phyloP scores from a whole-genome alignment of 2,113 vertebrate species.

The Orcinus orca region DNA sequence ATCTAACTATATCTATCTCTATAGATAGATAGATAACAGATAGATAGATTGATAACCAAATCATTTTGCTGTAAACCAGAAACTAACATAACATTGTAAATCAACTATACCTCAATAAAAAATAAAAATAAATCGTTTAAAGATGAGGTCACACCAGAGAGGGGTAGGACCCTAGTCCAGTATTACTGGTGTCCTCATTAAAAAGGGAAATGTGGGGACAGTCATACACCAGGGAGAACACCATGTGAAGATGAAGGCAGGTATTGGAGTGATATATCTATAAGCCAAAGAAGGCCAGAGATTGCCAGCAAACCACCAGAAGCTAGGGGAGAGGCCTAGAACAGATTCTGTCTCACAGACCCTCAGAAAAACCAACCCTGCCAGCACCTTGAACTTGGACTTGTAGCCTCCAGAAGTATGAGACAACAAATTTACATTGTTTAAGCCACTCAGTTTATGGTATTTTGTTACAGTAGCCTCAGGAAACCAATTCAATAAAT shows the following conservation, averaged over 20 bases:
- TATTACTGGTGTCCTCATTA: background rate
- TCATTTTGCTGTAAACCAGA: no score
- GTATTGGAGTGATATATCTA: background rate
- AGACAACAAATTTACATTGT: background rate
- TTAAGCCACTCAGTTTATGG: background rate
- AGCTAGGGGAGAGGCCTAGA: background rate
- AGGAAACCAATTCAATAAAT: background rate
- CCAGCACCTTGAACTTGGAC: background rate
- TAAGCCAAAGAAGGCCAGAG: background rate
- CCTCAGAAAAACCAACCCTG: background rate
- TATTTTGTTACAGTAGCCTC: background rate
- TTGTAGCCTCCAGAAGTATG: background rate
- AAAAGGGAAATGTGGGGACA: background rate
- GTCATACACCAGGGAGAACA: background rate
- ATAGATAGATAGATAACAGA: no score
- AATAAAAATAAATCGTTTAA: background rate
- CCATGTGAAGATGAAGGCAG: background rate
- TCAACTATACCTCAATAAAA: no score
- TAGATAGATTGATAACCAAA: no score
- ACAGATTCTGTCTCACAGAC: background rate
- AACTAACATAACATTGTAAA: no score
- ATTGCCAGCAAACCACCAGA: background rate
- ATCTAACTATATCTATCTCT: no score
- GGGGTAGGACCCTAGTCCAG: background rate
- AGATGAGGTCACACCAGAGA: background rate